Percentiles rank a stretch among this genome's conserved stretches.
phyloP scores from a whole-genome alignment of 1,140 invertebrate species.

The Zaprionus ornatus region DNA sequence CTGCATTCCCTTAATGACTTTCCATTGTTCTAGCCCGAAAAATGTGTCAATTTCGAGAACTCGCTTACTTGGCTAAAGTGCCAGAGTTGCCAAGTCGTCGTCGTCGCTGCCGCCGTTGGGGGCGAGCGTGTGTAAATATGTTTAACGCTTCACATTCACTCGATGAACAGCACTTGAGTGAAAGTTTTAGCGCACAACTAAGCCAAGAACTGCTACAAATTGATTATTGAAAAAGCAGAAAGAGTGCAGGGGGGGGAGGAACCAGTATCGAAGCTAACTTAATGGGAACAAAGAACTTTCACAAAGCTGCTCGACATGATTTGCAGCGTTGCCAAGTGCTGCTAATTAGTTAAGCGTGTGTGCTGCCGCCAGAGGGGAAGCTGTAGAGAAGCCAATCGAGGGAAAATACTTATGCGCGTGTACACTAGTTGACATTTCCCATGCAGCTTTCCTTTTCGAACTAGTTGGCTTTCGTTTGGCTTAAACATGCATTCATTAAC shows the following conservation, averaged over 20 bases:
- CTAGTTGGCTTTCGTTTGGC: constrained; percentile 8
- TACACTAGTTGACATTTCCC: constrained; percentile 3
- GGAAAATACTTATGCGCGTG: background rate
- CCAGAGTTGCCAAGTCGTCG: constrained; percentile 25
- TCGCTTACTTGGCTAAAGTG: constrained; percentile 42
- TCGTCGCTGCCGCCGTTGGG: too few relatives aligned
- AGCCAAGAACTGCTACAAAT: constrained; percentile 5
- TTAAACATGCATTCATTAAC: constrained; percentile 61
- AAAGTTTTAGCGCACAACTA: constrained; percentile 38
- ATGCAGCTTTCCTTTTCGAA: constrained; percentile 10
- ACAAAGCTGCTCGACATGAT: constrained; percentile 21
- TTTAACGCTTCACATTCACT: constrained; percentile 47
- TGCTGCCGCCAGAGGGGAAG: background rate
- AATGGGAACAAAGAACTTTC: constrained; percentile 38
- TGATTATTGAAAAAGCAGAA: constrained; percentile 10
- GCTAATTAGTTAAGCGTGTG: constrained; percentile 14
- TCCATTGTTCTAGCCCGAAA: constrained; percentile 41
- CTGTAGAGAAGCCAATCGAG: background rate
- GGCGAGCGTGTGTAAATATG: constrained; percentile 46
- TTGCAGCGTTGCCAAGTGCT: constrained; percentile 9
- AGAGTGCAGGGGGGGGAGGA: background rate
- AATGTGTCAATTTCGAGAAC: constrained; percentile 54
- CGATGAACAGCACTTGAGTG: constrained; percentile 37
- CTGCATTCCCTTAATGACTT: constrained; percentile 72
- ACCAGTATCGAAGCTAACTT: background rate